Base-by-base conservation (phyloP, 2,888 invertebrate genomes). In the Phyllotreta striolata region DNA sequence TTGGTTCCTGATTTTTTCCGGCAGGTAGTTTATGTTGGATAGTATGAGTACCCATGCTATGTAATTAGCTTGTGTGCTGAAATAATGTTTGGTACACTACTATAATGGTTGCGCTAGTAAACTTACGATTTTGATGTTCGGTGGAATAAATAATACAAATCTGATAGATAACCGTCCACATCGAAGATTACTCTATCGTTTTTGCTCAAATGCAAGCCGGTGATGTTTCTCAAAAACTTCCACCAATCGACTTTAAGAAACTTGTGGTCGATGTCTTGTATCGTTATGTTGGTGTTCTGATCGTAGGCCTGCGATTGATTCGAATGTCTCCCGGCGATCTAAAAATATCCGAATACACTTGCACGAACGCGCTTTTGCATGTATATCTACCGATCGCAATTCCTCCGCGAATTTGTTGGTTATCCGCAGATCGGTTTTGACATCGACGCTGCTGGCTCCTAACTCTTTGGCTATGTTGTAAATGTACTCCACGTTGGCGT, bases 41-140 rank as follows among this genome's bases (percentile, higher is more conserved):
- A 72, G 70, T 6, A 78, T 64, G 4, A 72, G 63, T 52, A 73
- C 69, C 75, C 77, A 74, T 6, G 72, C 71, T 35, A 79, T 72
- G 55, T 77, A 79, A 63, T 77, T 78, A 9, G 73, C 74, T 67
- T 72, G 72, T 44, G 68, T 69, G 56, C 78, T 78, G 51, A 51
- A 65, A 62, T 14, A 10, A 57, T 43, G 13, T 24, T 24, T 24
- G 24, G 2, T 24, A 4, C 4, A 24, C 24, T 24, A 12, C 39
- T 24, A 34, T 6, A 24, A n/a, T 39, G 24, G 1, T 24, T 35
- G 12, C 5, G 12, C 38, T 0, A 35, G 37, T 8, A 43, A 1
- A 63, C 62, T 60, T 69, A 77, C 77, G 73, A 72, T 61, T 74
- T 77, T 6, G 71, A 61, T 5, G 76, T 75, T 38, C 64, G 69